Evolutionary conservation across 2,797 vertebrate genomes (phyloP), one percentile per base, ranked within the genome.

Genomic region (Gymnoscopelus microlampas): DNA sequence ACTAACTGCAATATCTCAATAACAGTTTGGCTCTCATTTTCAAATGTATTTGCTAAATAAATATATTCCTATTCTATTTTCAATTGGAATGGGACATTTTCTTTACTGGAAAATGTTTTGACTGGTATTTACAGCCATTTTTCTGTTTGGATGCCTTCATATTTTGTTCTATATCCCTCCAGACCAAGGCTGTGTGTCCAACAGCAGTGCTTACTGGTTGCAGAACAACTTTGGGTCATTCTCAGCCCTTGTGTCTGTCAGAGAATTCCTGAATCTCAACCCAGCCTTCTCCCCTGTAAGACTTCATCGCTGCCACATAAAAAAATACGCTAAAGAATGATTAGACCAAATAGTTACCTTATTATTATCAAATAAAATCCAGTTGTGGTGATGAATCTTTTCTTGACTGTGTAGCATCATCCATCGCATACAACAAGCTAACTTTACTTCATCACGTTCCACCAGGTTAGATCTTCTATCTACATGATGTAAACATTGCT

Each of bases 171-270:
- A 13, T n/a, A 24, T 48, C 32, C 60, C 5, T 54, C 15, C 77
- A 93, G 91, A 73, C 67, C 24, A 66, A 14, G 78, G 60, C 49
- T 94, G 92, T 65, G 66, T 77, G 51, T 81, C 74, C 0, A 86
- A 79, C 63, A 56, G 54, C 87, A 92, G 87, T 14, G 61, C 55
- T n/a, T 73, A 79, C 23, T 93, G 91, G 91, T 65, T 93, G 14
- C 9, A 19, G 39, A 66, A 56, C 39, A 92, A 91, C 54, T 63
- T 92, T 12, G 92, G 90, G 3, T 80, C 77, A 2, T 94, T 93
- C 76, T 90, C 90, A 4, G 0, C 0, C 2, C 2, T 88, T 2
- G 1, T 91, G 61, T 29, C 85, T 7, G 7, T 92, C 23, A 19
- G 14, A 13, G 32, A 85, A 4, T 58, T 94, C 12, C 15, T 91